Base-by-base conservation (phyloP, 2,888 invertebrate species). In the Hypsopygia costalis region DNA sequence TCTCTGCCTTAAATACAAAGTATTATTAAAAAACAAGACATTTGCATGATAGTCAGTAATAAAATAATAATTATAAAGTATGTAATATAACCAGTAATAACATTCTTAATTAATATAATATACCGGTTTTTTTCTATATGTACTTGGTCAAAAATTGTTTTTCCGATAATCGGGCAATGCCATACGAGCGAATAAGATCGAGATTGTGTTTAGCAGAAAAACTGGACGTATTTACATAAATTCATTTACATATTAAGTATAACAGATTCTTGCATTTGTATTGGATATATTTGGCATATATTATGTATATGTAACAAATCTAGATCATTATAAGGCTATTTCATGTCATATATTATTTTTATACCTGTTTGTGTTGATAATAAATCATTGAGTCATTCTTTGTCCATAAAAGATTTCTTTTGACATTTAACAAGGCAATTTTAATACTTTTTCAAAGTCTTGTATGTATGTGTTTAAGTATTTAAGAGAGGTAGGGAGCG, bases 191-290 rank as follows among this genome's bases (percentile, higher is more conserved):
- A 25, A 25, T 6, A 7, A 25, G 3, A 25, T 7, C 25, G 6
- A 30, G 5, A 10, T 20, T 34, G 22, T 25, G 25, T 34, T 34
- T 25, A 25, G 25, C 8, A 8, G 25, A 11, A 8, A 25, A 35
- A 35, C 27, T 22, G 25, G 11, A 25, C 8, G 4, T 8, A 27
- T 35, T 35, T 12, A 35, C 27, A 35, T 27, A 35, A 25, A 21
- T 3, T 35, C 11, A 27, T 35, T 35, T 25, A 25, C 34, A 35
- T 35, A 11, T 27, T 35, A 35, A 35, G 25, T 35, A 12, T 35
- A 35, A 11, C 34, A 35, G 25, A 35, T 35, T 35, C 25, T 27
- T 12, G 34, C 11, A 35, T 35, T 25, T 10, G 11, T 11, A 4
- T 16, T 16, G 16, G 4, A 16, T 25, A 25, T 25, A 25, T 5